phyloP scores from a whole-genome alignment of 2,113 vertebrate species.

The Pterophyllum scalare region DNA sequence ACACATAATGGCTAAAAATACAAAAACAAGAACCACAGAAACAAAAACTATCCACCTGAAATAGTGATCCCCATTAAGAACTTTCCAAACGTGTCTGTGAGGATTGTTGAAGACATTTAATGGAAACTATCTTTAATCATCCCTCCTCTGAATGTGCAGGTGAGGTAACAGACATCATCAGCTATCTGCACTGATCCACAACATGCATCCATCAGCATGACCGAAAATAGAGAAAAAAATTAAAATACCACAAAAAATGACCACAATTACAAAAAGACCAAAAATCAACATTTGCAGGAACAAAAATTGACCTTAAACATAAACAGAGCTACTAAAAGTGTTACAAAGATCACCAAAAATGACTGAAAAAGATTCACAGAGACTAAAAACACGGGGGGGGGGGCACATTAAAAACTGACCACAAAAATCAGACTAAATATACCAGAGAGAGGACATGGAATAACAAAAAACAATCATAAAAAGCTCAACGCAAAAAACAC shows the following conservation, averaged over 20 bases:
- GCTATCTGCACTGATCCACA: background rate
- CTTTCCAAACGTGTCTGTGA: background rate
- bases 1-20: background rate
- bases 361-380: background rate
- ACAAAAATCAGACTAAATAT: background rate
- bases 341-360: background rate
- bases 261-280: background rate
- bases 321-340: background rate
- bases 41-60: fast-evolving
- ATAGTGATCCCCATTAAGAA: background rate
- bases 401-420: background rate
- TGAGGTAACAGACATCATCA: background rate
- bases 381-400: background rate
- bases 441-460: background rate
- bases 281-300: background rate
- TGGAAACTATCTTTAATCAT: background rate
- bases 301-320: background rate
- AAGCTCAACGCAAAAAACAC: background rate
- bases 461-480: background rate
- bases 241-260: background rate
- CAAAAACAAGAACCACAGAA: background rate
- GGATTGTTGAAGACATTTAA: too few species aligned
- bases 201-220: background rate
- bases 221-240: background rate
- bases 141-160: background rate